Evolutionary conservation across 2,113 vertebrate species (phyloP).

Genomic region (Dipodomys ordii): DNA sequence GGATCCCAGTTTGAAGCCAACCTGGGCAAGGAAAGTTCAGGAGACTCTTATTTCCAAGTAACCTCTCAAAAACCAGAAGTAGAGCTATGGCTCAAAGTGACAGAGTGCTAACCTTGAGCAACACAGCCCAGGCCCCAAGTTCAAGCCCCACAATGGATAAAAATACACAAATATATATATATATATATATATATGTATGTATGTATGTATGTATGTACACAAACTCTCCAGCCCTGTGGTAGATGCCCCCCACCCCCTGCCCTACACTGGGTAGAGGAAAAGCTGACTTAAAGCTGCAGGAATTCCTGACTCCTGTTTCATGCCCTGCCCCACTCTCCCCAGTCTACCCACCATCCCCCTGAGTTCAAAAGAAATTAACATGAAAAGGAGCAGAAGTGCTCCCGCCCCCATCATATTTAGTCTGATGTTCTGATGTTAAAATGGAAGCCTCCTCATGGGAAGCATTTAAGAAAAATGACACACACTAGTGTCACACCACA

Average conservation of each 20-base stretch:
- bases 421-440: neutral
- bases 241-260: too few species aligned
- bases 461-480: constrained; percentile 4
- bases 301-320: neutral
- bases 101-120: too few species aligned
- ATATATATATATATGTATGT: too few species aligned
- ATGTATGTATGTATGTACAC: too few species aligned
- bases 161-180: too few species aligned
- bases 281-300: neutral
- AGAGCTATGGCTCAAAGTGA: too few species aligned
- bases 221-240: neutral
- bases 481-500: neutral
- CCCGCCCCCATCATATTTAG: neutral
- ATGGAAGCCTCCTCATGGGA: neutral
- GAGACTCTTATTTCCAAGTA: too few species aligned
- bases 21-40: too few species aligned
- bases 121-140: too few species aligned
- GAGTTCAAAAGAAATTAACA: neutral
- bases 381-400: neutral
- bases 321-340: neutral
- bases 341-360: neutral
- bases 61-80: too few species aligned
- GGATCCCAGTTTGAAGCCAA: too few species aligned
- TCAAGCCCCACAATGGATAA: too few species aligned
- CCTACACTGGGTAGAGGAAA: accelerated